Conservation (phyloP, 2,113 vertebrate genomes). For the Ursus arctos region DNA sequence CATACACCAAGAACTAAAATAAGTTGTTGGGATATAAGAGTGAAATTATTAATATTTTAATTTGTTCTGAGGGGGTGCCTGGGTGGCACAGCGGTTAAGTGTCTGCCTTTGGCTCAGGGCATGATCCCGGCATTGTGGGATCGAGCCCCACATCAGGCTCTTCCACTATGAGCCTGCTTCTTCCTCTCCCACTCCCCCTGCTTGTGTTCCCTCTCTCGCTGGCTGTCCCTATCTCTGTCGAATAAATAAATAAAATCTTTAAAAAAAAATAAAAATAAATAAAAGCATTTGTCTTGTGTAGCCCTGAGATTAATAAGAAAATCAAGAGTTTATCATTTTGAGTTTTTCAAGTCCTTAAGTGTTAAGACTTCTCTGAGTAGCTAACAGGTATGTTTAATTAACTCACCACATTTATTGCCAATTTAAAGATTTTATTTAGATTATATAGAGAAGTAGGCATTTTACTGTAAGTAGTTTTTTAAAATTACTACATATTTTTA, state of each 20-base stretch:
- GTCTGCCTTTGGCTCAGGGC: too few relatives aligned
- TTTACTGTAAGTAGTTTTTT: not conserved
- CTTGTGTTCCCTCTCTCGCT: too few relatives aligned
- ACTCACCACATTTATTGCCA: not conserved
- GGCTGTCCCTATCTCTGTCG: too few relatives aligned
- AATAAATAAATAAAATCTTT: too few relatives aligned
- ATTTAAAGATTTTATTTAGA: slow-evolving; percentile 22
- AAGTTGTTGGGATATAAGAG: not conserved
- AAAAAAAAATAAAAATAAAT: too few relatives aligned
- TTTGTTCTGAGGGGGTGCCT: not conserved
- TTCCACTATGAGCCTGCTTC: too few relatives aligned
- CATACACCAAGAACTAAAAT: slow-evolving; percentile 4
- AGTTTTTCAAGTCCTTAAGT: not conserved
- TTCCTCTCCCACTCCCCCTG: too few relatives aligned
- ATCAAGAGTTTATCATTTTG: slow-evolving; percentile 9
- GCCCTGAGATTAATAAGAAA: slow-evolving; percentile 34
- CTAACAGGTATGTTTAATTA: not conserved
- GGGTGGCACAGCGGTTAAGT: too few relatives aligned
- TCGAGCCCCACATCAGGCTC: too few relatives aligned
- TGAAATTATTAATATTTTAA: slow-evolving; percentile 22
- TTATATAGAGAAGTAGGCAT: not conserved
- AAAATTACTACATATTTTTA: not conserved
- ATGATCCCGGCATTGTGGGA: too few relatives aligned
- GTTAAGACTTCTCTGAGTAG: not conserved
- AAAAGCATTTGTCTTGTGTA: slow-evolving; percentile 23